Conservation (phyloP, 2,888 invertebrate genomes). For the Xestoiulus laeticollis region DNA sequence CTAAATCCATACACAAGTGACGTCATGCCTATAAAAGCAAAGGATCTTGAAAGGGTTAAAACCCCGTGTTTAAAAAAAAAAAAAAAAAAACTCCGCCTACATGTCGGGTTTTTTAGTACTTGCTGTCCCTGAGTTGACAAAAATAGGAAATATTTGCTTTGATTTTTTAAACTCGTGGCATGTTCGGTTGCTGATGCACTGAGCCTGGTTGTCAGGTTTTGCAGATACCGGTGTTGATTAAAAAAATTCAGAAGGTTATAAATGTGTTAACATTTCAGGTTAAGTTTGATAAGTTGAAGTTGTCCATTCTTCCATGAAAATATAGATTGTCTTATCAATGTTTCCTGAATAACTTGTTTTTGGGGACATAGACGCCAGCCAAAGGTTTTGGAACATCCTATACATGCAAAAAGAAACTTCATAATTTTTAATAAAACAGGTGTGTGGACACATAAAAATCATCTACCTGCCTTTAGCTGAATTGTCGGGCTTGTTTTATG, state of each 20-base stretch:
- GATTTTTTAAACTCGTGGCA: neutral
- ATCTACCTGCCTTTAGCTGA: too few relatives aligned
- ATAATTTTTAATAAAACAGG: neutral
- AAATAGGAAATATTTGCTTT: neutral
- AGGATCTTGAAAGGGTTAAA: neutral
- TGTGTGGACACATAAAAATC: neutral
- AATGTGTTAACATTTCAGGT: neutral
- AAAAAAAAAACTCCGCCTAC: neutral
- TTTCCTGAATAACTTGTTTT: neutral
- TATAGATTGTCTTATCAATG: neutral
- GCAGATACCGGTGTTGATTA: neutral
- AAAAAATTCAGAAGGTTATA: neutral
- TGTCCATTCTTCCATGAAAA: neutral
- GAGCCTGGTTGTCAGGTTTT: neutral
- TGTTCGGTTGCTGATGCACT: neutral
- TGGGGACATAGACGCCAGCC: neutral
- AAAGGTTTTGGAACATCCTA: neutral
- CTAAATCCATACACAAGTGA: neutral
- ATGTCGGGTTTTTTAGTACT: neutral
- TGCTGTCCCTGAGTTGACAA: neutral
- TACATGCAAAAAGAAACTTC: neutral
- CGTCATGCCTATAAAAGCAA: neutral
- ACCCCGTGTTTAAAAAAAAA: neutral
- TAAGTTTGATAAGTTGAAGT: neutral
- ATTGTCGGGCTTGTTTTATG: too few relatives aligned